Evolutionary conservation across 2,888 invertebrate genomes (phyloP), one percentile per base, ranked within the genome.

Genomic region (Nasonovia ribisnigri): DNA sequence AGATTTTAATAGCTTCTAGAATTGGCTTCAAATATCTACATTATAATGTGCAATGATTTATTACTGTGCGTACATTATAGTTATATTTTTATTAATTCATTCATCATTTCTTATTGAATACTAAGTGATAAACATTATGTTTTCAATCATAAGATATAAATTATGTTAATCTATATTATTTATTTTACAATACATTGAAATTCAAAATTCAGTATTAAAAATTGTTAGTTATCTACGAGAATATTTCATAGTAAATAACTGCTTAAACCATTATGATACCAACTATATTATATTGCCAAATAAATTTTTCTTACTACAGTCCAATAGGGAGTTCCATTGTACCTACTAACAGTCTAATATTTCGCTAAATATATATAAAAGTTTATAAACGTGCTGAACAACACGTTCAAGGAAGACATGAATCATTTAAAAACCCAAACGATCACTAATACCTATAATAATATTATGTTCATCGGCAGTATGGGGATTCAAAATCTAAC

Each of bases 381-480:
- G 13, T 48, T 29, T 29, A 46, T 43, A 48, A 46, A 86, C 26
- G 13, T 29, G 13, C 16, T 77, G 29, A 26, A 86, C 29, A 43
- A 10, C 29, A 46, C 48, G 57, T 26, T 89, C 36, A 43, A 16
- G 29, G 42, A 42, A 88, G 6, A 36, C 36, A 42, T 42, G 88
- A 60, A 42, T 43, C 89, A 24, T 89, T 89, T 57, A 57, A 29
- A 90, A 60, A 43, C n/a, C 46, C 89, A 90, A 60, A 90, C 89
- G 60, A 60, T 67, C 57, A 29, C n/a, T 60, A 60, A 67, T 90
- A n/a, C 29, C 43, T 26, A 16, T 57, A 57, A 10, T 57, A 57
- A 46, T 57, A 57, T 5, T 10, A 10, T 46, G n/a, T 90, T 16
- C 29, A 36, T 89, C 57, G 0, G 89, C 11, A 43, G 43, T 60